Evolutionary conservation across 1,140 invertebrate genomes (phyloP).

Genomic region (Eupristina koningsbergeri): DNA sequence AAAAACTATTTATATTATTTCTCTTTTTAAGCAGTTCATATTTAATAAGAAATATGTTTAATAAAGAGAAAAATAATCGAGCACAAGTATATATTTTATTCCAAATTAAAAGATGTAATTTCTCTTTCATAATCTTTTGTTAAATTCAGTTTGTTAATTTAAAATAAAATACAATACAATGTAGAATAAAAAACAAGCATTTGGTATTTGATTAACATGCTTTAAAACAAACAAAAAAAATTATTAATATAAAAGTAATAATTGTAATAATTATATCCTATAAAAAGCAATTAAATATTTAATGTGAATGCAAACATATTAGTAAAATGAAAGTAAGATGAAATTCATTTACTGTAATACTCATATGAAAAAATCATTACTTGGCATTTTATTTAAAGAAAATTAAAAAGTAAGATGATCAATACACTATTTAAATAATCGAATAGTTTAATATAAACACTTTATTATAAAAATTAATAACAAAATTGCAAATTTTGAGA

Average conservation of each 20-base stretch:
- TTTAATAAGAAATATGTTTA: background rate
- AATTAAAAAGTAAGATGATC: background rate
- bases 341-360: constrained; percentile 46
- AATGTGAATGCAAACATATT: constrained; percentile 48
- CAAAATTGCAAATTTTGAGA: too few species aligned
- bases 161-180: background rate
- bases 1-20: constrained; percentile 29
- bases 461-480: too few species aligned
- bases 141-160: background rate
- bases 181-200: constrained; percentile 46
- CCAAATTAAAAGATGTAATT: constrained; percentile 15
- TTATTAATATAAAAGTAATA: constrained; percentile 58
- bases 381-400: constrained; percentile 39
- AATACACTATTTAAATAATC: too few species aligned
- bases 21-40: background rate
- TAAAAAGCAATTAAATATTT: constrained; percentile 54
- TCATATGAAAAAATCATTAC: constrained; percentile 51
- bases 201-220: constrained; percentile 60
- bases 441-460: background rate
- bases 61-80: constrained; percentile 29
- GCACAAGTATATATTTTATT: constrained; percentile 11
- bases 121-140: background rate
- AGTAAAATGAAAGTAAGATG: constrained; percentile 31
- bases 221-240: constrained; percentile 54
- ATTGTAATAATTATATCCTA: constrained; percentile 25